Evolutionary conservation across 2,797 vertebrate genomes (phyloP).

Genomic region (Fundulus diaphanus): DNA sequence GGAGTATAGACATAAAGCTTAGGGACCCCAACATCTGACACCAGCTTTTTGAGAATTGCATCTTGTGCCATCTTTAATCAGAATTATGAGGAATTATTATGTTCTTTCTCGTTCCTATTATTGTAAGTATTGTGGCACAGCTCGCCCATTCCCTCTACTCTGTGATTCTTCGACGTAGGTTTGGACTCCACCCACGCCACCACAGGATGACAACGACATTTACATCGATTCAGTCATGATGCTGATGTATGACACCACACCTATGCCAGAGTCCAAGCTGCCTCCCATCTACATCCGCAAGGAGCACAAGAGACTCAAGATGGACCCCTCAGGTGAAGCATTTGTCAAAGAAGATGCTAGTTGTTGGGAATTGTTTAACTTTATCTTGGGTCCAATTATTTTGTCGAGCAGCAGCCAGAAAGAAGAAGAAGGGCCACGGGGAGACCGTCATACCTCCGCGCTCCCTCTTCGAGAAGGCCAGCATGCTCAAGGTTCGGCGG

Average conservation of each 20-base stretch:
- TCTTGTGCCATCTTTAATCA: not conserved
- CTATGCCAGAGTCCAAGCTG: slow-evolving; percentile 90
- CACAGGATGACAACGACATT: slow-evolving; percentile 94
- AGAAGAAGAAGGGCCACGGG: slow-evolving; percentile 94
- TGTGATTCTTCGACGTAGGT: slow-evolving; percentile 73
- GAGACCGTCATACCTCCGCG: slow-evolving; percentile 92
- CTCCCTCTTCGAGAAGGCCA: slow-evolving; percentile 92
- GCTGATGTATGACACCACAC: slow-evolving; percentile 91
- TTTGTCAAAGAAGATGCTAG: not conserved
- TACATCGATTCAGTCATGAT: slow-evolving; percentile 95
- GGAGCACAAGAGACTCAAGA: slow-evolving; percentile 91
- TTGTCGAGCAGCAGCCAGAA: slow-evolving; percentile 85
- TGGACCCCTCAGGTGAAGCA: slow-evolving; percentile 86
- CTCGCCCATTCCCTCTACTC: not conserved
- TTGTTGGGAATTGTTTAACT: not conserved
- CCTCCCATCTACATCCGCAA: slow-evolving; percentile 92
- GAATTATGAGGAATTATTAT: not conserved
- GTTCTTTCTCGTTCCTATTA: not conserved
- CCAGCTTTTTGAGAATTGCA: not conserved
- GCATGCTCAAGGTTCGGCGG: slow-evolving; percentile 90
- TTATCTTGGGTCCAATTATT: slow-evolving; percentile 3
- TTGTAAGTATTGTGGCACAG: not conserved
- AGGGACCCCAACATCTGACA: not conserved
- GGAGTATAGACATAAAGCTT: no score
- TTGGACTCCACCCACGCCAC: slow-evolving; percentile 94